Base-by-base conservation (phyloP, 2,113 vertebrate species). In the Mormoops blainvillei region DNA sequence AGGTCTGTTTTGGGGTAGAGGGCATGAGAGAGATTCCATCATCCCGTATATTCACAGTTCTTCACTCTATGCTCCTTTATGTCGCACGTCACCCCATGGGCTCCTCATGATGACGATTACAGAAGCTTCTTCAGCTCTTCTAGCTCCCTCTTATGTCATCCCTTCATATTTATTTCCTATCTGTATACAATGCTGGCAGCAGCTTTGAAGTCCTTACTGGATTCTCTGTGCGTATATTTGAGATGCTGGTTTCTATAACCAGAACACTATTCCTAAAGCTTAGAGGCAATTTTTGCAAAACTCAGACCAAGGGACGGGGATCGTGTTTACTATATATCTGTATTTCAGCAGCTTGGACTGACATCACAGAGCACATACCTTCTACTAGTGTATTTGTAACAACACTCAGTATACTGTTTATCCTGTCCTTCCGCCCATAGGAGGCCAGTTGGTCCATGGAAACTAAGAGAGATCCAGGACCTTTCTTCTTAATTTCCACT, bases 391-490 rank as follows among this genome's bases (percentile, higher is more conserved):
- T 99, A 97, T 99, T 99, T 67, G 99, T 99, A 97, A 99, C 84
- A 0, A 99, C 99, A 0, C 99, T 99, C 99, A 99, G 98, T 50
- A 99, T 99, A 6, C 99, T 99, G 98, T 99, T 99, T 97, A 99
- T 99, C 20, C 99, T 98, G 68, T 99, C 99, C 96, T 99, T 99
- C 73, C 99, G 99, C 18, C 99, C 99, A 0, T 99, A 99, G 87
- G 99, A 99, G 0, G 99, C 99, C 94, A 99, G 98, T 93, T 99
- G 99, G 82, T 99, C 99, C 99, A 99, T 99, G 0, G 99, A 99
- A 80, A 99, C 99, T 98, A 99, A 97, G 15, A 99, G 99, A 15
- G 99, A 99, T 58, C 99, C 99, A 0, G 99, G 99, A 78, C 99
- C 99, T 97, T 99, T 99, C 98, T 99, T 99, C 98, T 99, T 99